Evolutionary conservation across 92 coral and sea anemone species (phyloP).

Genomic region (Nematostella vectensis): DNA sequence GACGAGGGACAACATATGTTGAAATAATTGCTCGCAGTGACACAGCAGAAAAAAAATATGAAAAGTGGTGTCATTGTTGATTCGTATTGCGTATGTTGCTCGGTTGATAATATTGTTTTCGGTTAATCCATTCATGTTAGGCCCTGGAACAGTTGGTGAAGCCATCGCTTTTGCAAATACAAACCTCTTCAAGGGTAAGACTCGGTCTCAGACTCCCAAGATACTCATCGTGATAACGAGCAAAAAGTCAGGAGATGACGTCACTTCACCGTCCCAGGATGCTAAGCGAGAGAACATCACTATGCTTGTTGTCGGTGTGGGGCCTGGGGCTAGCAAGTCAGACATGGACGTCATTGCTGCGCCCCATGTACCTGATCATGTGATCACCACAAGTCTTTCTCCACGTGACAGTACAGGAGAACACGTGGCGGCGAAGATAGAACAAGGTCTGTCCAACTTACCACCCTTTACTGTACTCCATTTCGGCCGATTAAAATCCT

Average conservation of each 20-base stretch:
- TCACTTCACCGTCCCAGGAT: constrained; percentile 43
- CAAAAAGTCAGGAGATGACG: constrained; percentile 63
- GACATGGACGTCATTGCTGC: constrained; percentile 49
- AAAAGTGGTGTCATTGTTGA: too few relatives aligned
- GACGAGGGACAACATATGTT: too few relatives aligned
- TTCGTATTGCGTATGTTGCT: too few relatives aligned
- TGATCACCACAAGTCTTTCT: constrained; percentile 29
- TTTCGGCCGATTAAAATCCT: background rate
- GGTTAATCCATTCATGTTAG: too few relatives aligned
- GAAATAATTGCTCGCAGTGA: too few relatives aligned
- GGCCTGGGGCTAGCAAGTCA: constrained; percentile 31
- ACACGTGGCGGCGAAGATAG: constrained; percentile 45
- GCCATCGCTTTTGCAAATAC: constrained; percentile 35
- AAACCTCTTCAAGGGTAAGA: constrained; percentile 46
- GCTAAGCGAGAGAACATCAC: constrained; percentile 44
- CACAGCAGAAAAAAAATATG: too few relatives aligned
- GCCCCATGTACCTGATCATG: constrained; percentile 33
- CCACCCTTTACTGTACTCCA: background rate
- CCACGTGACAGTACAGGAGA: constrained; percentile 49
- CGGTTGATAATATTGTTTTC: too few relatives aligned
- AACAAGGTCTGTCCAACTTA: constrained; percentile 44
- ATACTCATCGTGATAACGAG: constrained; percentile 60
- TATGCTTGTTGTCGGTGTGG: constrained; percentile 67
- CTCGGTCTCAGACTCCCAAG: constrained; percentile 63
- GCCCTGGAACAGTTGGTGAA: constrained; percentile 52